Evolutionary conservation across 2,888 invertebrate species (phyloP), one percentile per base, ranked within the genome.

Genomic region (Drosophila paramelanica): DNA sequence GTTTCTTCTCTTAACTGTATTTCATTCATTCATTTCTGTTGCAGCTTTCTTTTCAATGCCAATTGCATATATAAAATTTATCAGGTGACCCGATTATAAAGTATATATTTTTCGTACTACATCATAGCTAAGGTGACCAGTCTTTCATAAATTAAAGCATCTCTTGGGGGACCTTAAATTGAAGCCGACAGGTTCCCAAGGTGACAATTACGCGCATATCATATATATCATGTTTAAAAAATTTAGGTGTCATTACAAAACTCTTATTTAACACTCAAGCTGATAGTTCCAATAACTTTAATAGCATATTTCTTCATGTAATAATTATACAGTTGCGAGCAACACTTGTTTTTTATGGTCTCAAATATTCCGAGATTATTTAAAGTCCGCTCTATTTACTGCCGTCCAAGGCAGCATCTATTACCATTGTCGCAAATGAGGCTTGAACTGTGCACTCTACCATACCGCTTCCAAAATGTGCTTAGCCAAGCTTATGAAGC

Each of bases 401-500:
- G 33, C 5, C 25, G 23, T 13, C 53, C 68, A 57, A 43, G 58
- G 46, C 39, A 51, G 23, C 36, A 23, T n/a, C 36, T 47, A 53
- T 59, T 61, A 50, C 45, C 60, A 73, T 83, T 69, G 67, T 8
- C 36, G 53, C 61, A 77, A 81, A 87, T 81, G 81, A 70, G 81
- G 81, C 85, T 64, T 84, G 55, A 77, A 77, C 45, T 61, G 51
- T 39, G 56, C 73, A 58, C 45, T 66, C 66, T 55, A 38, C 41
- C 58, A 57, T 50, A 58, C 20, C 38, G 39, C n/a, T 27, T 38
- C 27, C 27, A 23, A 25, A 25, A 25, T 14, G n/a, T 31, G 38
- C 46, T 39, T 13, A 55, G 49, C 23, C 27, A 25, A 39, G 55
- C 52, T 45, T 31, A 67, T 75, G 33, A 53, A 65, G 56, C 46